Evolutionary conservation across 2,797 vertebrate genomes (phyloP).

Genomic region (Gastrophryne carolinensis): DNA sequence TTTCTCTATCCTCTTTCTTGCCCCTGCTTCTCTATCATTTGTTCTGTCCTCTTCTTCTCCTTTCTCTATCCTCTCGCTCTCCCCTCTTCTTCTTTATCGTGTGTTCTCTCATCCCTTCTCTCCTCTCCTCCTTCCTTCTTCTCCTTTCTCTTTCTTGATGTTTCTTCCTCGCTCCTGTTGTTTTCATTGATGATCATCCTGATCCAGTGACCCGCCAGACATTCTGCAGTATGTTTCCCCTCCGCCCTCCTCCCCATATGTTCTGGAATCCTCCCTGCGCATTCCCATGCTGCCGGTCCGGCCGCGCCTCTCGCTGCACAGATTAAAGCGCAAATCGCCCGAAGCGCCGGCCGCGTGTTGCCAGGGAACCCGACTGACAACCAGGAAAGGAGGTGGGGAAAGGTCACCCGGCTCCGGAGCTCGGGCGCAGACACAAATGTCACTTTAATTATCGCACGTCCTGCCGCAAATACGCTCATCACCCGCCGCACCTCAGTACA

Average conservation of each 20-base stretch:
- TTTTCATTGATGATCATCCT: too few species aligned
- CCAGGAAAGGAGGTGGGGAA: constrained; percentile 8
- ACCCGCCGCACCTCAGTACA: too few species aligned
- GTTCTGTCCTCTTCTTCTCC: background rate
- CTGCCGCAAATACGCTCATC: too few species aligned
- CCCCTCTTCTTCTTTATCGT: background rate
- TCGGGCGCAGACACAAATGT: constrained; percentile 31
- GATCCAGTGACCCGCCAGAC: too few species aligned
- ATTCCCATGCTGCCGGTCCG: background rate
- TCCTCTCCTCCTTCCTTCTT: too few species aligned
- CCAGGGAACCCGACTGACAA: constrained; percentile 37
- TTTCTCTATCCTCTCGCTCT: background rate
- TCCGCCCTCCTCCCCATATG: background rate
- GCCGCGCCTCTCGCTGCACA: background rate
- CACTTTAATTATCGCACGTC: constrained; percentile 34
- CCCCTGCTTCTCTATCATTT: background rate
- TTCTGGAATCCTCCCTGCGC: background rate
- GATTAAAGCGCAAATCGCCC: constrained; percentile 16
- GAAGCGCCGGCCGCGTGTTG: constrained; percentile 7
- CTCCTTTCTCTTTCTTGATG: too few species aligned
- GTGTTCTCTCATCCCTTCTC: too few species aligned
- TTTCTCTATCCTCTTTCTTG: background rate
- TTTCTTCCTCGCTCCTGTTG: too few species aligned
- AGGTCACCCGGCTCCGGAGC: constrained; percentile 19
- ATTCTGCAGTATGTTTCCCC: background rate